Conservation (phyloP, 2,888 invertebrate genomes). For the Malachius bipustulatus region DNA sequence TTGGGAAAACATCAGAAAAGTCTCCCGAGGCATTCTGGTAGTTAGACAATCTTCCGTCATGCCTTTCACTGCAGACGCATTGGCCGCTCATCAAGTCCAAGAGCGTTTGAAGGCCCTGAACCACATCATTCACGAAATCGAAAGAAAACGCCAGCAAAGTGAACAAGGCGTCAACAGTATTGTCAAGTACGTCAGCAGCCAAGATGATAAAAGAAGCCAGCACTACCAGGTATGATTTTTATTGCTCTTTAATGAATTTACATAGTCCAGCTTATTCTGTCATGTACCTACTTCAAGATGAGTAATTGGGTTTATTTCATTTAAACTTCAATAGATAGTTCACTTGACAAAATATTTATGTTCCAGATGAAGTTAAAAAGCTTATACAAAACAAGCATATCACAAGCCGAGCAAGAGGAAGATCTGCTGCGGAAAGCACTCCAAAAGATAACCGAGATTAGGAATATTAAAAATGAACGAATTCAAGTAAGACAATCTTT, state of each 20-base stretch:
- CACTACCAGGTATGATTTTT: conserved; percentile 29
- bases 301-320: too few relatives aligned
- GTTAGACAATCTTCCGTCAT: too few relatives aligned
- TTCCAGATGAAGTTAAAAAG: conserved; percentile 63
- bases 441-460: conserved; percentile 79
- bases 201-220: conserved; percentile 29
- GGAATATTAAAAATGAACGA: conserved; percentile 77
- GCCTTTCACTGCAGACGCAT: conserved; percentile 68
- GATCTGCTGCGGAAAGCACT: conserved; percentile 69
- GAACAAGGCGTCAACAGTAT: conserved; percentile 72
- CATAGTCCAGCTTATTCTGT: too few relatives aligned
- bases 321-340: too few relatives aligned
- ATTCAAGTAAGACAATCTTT: conserved; percentile 49
- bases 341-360: conserved; percentile 16
- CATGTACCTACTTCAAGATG: too few relatives aligned
- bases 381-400: conserved; percentile 65
- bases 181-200: conserved; percentile 50
- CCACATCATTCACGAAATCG: conserved; percentile 66
- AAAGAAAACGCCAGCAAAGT: conserved; percentile 64
- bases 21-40: too few relatives aligned
- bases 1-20: too few relatives aligned
- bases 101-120: conserved; percentile 71
- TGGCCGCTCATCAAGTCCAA: conserved; percentile 52
- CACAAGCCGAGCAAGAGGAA: conserved; percentile 77
- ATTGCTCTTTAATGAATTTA: too few relatives aligned